These are phyloP conservation scores for Callionymus lyra DNA, from an alignment of 2,113 vertebrate species.

Conservation along the genomic window DNA sequence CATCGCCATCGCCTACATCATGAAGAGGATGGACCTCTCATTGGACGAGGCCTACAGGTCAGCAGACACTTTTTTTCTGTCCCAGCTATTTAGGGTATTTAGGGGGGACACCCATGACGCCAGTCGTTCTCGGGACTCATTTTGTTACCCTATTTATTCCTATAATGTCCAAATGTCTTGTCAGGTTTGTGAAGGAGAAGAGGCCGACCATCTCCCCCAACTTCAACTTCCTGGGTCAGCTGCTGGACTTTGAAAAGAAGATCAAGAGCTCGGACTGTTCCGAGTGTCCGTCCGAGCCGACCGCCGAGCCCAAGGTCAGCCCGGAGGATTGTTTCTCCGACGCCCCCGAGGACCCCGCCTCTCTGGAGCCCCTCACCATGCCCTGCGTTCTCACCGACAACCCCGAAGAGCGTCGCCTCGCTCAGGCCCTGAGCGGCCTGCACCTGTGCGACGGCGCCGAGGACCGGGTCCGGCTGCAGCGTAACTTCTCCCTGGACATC, in stretches of 20 bases:
- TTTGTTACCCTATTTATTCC: too few relatives aligned
- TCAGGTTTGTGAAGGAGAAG: slow-evolving; percentile 76
- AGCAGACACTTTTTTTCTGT: slow-evolving; percentile 3
- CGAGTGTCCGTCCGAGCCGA: too few relatives aligned
- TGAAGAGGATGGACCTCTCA: slow-evolving; percentile 73
- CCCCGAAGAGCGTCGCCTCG: slow-evolving; percentile 64
- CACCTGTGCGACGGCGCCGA: slow-evolving; percentile 71
- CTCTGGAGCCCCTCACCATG: slow-evolving; percentile 42
- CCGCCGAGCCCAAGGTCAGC: too few relatives aligned
- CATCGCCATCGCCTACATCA: slow-evolving; percentile 76
- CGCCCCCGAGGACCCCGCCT: not conserved
- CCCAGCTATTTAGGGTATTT: too few relatives aligned
- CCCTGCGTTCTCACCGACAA: slow-evolving; percentile 24
- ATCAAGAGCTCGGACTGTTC: slow-evolving; percentile 64
- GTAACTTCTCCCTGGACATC: slow-evolving; percentile 91
- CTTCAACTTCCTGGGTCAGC: slow-evolving; percentile 76
- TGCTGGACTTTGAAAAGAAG: slow-evolving; percentile 90
- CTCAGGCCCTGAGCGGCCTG: slow-evolving; percentile 71
- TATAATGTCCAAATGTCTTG: too few relatives aligned
- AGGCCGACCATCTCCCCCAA: slow-evolving; percentile 74
- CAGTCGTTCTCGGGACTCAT: too few relatives aligned
- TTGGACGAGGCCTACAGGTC: slow-evolving; percentile 77
- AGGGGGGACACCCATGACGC: too few relatives aligned
- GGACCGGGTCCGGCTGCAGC: slow-evolving; percentile 79
- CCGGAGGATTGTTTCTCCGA: not conserved